A percentile compares a stretch with the other conserved stretches of the same genome.
Conservation (phyloP, 1,140 invertebrate genomes). For the Meloidogyne hapla region DNA sequence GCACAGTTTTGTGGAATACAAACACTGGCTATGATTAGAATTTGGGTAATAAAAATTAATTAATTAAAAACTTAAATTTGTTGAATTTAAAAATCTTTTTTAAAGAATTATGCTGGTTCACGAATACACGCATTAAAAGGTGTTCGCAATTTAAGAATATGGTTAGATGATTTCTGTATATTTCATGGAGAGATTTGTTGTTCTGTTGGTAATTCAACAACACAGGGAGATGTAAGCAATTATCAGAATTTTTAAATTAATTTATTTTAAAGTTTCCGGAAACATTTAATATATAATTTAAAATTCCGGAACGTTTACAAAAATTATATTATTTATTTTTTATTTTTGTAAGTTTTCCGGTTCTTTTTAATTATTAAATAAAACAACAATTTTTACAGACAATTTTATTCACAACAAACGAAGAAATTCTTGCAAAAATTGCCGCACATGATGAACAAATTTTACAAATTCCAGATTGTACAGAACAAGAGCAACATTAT, state of each 20-base stretch:
- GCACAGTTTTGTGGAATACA: conserved; percentile 14
- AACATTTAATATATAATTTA: neutral
- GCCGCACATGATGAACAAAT: conserved; percentile 63
- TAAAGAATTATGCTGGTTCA: conserved; percentile 47
- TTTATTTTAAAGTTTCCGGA: neutral
- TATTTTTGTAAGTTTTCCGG: too few relatives aligned
- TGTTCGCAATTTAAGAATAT: conserved; percentile 40
- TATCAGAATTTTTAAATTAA: neutral
- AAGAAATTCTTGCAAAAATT: conserved; percentile 65
- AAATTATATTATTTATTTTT: neutral
- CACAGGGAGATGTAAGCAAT: conserved; percentile 5
- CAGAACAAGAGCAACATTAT: neutral
- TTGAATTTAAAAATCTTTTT: neutral
- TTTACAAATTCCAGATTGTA: neutral
- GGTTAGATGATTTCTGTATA: conserved; percentile 46
- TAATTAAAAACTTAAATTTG: neutral
- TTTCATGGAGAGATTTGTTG: conserved; percentile 51
- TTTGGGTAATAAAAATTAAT: conserved; percentile 37
- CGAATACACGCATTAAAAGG: conserved; percentile 50
- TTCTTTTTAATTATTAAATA: too few relatives aligned
- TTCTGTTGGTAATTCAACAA: conserved; percentile 43
- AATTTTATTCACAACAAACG: conserved; percentile 67
- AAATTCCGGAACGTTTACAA: conserved; percentile 6
- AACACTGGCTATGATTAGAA: conserved; percentile 51
- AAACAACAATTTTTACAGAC: conserved; percentile 58